Evolutionary conservation across 2,113 vertebrate species (phyloP), one percentile per base, ranked within the genome.

Genomic region (Garra rufa): DNA sequence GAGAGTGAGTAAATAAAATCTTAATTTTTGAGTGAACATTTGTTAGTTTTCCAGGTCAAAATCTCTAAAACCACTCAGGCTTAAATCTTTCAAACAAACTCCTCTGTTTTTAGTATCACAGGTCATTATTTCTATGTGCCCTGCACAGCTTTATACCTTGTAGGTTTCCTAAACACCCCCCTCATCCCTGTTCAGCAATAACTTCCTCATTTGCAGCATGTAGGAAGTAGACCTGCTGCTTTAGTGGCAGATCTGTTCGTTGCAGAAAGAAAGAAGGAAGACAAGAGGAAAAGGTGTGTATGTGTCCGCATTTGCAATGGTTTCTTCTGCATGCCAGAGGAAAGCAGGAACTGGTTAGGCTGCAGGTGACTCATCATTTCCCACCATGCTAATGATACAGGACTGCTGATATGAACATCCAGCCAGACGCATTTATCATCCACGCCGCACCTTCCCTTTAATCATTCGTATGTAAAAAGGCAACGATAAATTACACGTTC

Each of bases 371-470:
- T 69, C 34, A 50, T 87, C 85, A 86, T 86, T 83, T 87, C 85
- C 83, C 46, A 76, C 26, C 30, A 81, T 61, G 79, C 76, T 88
- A 89, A 90, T 90, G 73, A 83, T 82, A 75, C 41, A 82, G 85
- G 63, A 73, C 71, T 83, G 74, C 28, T 74, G 75, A 83, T 55
- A 79, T 85, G 86, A 90, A 85, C 70, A 19, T 67, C 63, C 70
- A 70, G 44, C 76, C 24, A 76, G 65, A 70, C 26, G 19, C 85
- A 83, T 89, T 70, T 24, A 85, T 88, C 87, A 78, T 79, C 28
- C 43, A 10, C 17, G 48, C 34, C 5, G 57, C 67, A 67, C 48
- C 43, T n/a, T 86, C 41, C 55, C 26, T 70, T 89, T 85, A 83
- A 88, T 88, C 88, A 86, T 63, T 17, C 74, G 9, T 14, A 87